These are phyloP conservation scores for Drosophila mercatorum DNA, from an alignment of 2,888 invertebrate species.

Conservation along the genomic window DNA sequence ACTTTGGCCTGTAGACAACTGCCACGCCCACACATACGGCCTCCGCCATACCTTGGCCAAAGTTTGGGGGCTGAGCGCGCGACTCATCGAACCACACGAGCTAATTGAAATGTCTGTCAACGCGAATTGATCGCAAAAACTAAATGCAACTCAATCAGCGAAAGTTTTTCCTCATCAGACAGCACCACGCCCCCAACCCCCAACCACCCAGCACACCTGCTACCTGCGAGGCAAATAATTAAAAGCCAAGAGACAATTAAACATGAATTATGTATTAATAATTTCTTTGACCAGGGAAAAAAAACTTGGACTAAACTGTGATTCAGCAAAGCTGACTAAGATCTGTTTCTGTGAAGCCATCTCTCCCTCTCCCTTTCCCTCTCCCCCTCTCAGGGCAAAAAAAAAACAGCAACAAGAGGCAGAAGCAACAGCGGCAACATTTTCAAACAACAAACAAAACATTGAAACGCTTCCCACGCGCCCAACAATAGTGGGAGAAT, in stretches of 20 bases:
- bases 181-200: conserved; percentile 15
- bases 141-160: conserved; percentile 78
- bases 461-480: conserved; percentile 76
- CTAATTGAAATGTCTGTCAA: conserved; percentile 78
- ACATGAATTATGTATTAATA: conserved; percentile 78
- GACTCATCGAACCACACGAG: conserved; percentile 35
- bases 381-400: conserved; percentile 23
- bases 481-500: conserved; percentile 73
- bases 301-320: conserved; percentile 37
- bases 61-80: background rate
- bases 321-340: conserved; percentile 23
- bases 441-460: conserved; percentile 62
- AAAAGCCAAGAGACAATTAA: conserved; percentile 69
- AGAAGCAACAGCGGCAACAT: conserved; percentile 30
- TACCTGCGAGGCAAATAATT: conserved; percentile 41
- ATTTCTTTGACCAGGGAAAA: conserved; percentile 48
- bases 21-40: background rate
- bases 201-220: background rate
- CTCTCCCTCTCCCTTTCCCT: background rate
- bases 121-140: conserved; percentile 56
- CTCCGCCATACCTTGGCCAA: background rate
- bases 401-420: conserved; percentile 28
- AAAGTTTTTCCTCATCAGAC: conserved; percentile 66
- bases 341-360: background rate
- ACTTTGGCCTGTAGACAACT: conserved; percentile 9